A percentile compares a stretch with the other conserved stretches of the same genome.
phyloP scores from a whole-genome alignment of 2,888 invertebrate genomes.

The Drosophila borborema region DNA sequence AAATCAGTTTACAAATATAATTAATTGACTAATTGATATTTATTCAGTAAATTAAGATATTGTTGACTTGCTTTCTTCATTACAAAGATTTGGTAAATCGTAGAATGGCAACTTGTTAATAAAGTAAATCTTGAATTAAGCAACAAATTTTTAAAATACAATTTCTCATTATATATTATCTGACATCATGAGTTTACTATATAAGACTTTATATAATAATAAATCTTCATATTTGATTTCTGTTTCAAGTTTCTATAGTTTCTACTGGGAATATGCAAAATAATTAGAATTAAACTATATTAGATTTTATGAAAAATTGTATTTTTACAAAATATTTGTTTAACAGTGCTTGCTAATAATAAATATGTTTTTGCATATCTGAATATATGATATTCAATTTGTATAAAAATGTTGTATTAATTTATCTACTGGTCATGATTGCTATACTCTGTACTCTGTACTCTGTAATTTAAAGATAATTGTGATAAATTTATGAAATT shows the following conservation, averaged over 20 bases:
- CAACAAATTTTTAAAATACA: background rate
- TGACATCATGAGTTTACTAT: background rate
- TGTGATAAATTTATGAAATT: background rate
- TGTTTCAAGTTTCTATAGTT: background rate
- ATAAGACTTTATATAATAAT: background rate
- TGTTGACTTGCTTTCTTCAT: background rate
- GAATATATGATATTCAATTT: background rate
- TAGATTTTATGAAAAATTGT: too few relatives aligned
- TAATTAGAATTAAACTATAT: too few relatives aligned
- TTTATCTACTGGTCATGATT: background rate
- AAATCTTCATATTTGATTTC: background rate
- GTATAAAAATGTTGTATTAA: background rate
- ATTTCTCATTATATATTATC: too few relatives aligned
- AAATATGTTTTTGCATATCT: background rate
- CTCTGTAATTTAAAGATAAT: background rate
- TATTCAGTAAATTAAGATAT: too few relatives aligned
- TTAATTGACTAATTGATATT: background rate
- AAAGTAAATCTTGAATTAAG: background rate
- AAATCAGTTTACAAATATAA: background rate
- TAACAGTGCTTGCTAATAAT: too few relatives aligned
- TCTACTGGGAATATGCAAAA: background rate
- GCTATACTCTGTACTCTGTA: background rate
- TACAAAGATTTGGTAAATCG: background rate
- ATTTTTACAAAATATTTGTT: too few relatives aligned
- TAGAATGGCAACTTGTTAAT: background rate